These are phyloP conservation scores for Pachycephala philippinensis DNA, from an alignment of 2,113 vertebrate species.

Conservation along the genomic window DNA sequence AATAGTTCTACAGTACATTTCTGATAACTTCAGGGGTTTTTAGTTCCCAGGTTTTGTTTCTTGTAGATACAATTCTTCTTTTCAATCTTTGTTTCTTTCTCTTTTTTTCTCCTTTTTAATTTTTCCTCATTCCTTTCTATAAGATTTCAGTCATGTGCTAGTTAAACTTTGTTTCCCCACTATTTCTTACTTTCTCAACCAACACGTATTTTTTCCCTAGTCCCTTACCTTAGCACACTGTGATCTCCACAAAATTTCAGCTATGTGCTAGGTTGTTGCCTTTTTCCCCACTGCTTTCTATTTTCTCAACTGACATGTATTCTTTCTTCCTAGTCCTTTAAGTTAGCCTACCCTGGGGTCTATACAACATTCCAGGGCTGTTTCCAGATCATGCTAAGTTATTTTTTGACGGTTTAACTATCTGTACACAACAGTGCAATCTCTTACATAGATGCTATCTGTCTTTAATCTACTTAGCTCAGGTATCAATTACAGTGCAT, in stretches of 20 bases:
- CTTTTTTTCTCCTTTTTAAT: background rate
- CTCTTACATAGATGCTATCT: background rate
- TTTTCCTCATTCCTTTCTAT: background rate
- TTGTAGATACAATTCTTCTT: background rate
- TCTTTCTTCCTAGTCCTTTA: background rate
- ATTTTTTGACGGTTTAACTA: background rate
- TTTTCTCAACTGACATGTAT: background rate
- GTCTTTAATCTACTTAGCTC: background rate
- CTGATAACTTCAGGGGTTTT: background rate
- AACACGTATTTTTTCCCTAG: background rate
- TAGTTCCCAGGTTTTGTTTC: background rate
- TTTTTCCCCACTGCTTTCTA: background rate
- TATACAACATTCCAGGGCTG: background rate
- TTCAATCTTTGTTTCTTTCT: background rate
- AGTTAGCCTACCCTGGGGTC: background rate
- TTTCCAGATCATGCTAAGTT: background rate
- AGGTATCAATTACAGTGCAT: background rate
- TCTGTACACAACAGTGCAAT: background rate
- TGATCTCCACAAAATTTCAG: background rate
- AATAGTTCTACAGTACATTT: background rate
- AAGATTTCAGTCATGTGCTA: background rate
- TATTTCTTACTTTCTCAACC: background rate
- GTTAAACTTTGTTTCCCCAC: background rate
- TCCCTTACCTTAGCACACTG: background rate
- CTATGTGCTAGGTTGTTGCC: background rate